Base-by-base conservation (phyloP, 2,797 vertebrate genomes). In the Acanthopagrus latus region DNA sequence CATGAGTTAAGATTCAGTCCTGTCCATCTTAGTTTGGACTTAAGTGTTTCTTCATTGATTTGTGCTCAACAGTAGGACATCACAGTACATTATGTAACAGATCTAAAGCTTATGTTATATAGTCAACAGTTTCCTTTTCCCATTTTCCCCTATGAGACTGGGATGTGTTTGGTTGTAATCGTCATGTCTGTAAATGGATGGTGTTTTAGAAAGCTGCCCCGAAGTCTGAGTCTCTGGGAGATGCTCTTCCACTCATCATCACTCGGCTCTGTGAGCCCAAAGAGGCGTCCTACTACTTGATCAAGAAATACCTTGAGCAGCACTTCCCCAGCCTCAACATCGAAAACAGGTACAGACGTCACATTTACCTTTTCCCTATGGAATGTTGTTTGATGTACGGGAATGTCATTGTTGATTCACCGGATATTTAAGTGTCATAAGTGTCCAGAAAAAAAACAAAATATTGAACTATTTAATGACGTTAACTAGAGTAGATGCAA, bases 261-360 rank as follows among this genome's bases (percentile, higher is more conserved):
- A 99, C 98, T 44, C 97, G 97, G 73, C 96, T 99, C 51, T 99
- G 98, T 84, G 98, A 99, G 91, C 98, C 98, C 50, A 99, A 99
- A 91, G 98, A 99, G 94, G 98, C 98, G 7, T 99, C 98, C 1
- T 99, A 98, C 94, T 94, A 95, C 85, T 95, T 99, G 83, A 99
- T 99, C 92, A 98, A 97, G 93, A 99, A 99, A 91, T 99, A 99
- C 0, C 92, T 99, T 81, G 96, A 97, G 89, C 97, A 99, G 90
- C 98, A 99, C 92, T 99, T 98, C 76, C 98, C 98, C 77, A 96
- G 95, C 84, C 95, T 99, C 80, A 96, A 97, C 81, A 95, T 98
- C 74, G 97, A 99, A 20, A 94, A 95, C 85, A 97, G 97, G 98
- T 99, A 82, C 20, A 6, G 82, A 0, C 6, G 1, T 14, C 12